A percentile compares a stretch with the other conserved stretches of the same genome.
phyloP scores from a whole-genome alignment of 35 echinoderm and acorn worm genomes.

The Apostichopus californicus region DNA sequence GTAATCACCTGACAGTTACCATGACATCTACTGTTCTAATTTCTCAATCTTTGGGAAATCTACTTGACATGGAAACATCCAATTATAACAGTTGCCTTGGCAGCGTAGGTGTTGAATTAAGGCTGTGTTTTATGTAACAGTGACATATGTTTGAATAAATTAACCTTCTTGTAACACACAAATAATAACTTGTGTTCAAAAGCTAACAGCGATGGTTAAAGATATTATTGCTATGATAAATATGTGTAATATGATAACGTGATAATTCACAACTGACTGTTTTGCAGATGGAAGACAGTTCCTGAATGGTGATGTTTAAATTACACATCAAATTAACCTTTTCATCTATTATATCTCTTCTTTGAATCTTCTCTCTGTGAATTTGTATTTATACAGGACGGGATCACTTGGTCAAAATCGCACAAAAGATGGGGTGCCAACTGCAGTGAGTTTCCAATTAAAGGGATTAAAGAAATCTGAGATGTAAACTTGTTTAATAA shows the following conservation, averaged over 20 bases:
- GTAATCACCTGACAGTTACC: too few species aligned
- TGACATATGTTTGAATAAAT: too few species aligned
- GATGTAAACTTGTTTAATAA: too few species aligned
- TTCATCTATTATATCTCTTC: not conserved
- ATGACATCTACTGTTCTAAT: too few species aligned
- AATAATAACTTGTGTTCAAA: too few species aligned
- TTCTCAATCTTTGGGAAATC: too few species aligned
- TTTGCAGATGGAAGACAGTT: not conserved
- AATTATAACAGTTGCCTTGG: too few species aligned
- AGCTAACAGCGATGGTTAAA: too few species aligned
- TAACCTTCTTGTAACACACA: too few species aligned
- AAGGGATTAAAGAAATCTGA: too few species aligned
- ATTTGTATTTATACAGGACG: not conserved
- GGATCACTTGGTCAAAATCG: slow-evolving; percentile 1
- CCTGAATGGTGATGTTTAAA: not conserved
- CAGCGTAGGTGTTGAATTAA: too few species aligned
- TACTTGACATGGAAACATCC: too few species aligned
- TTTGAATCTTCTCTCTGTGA: not conserved
- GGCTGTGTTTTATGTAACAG: not conserved
- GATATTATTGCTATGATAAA: not conserved
- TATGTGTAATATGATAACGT: not conserved
- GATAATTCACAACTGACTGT: not conserved
- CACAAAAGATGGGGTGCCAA: not conserved
- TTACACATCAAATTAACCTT: not conserved
- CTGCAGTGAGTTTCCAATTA: not conserved